Conservation (phyloP, 1,140 invertebrate genomes). For the Pseudoatta argentina region DNA sequence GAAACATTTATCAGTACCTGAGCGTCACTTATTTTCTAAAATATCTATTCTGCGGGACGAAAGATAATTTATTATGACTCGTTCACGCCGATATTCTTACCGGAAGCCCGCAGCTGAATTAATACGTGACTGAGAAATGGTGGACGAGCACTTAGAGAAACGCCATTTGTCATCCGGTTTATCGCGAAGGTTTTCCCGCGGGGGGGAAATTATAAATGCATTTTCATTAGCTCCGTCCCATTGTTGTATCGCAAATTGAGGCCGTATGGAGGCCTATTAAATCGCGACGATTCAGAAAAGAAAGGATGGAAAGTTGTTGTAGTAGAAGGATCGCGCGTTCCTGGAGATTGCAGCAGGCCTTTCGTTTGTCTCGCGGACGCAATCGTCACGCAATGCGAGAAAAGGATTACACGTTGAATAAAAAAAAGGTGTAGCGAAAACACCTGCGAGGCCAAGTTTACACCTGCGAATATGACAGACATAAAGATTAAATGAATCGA, state of each 20-base stretch:
- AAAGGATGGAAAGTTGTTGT: constrained; percentile 46
- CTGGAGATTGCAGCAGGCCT: neutral
- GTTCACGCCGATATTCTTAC: constrained; percentile 25
- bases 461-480: neutral
- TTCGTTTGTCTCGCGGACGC: constrained; percentile 26
- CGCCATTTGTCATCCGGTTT: constrained; percentile 32
- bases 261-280: constrained; percentile 46
- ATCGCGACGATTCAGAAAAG: constrained; percentile 57
- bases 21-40: constrained; percentile 34
- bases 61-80: constrained; percentile 33
- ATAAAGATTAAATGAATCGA: neutral
- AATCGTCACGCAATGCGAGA: constrained; percentile 39
- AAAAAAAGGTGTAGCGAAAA: constrained; percentile 20
- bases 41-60: constrained; percentile 31
- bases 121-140: constrained; percentile 40
- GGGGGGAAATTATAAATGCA: constrained; percentile 49
- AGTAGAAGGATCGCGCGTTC: neutral
- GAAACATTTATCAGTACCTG: constrained; percentile 19
- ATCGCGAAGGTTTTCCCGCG: constrained; percentile 38
- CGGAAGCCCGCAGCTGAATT: constrained; percentile 42
- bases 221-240: constrained; percentile 53
- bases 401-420: constrained; percentile 2
- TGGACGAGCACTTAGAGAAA: constrained; percentile 35
- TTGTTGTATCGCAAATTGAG: constrained; percentile 66
- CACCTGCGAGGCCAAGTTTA: neutral